These are phyloP conservation scores for Tiliqua scincoides DNA, from an alignment of 2,113 vertebrate species.

Conservation along the genomic window DNA sequence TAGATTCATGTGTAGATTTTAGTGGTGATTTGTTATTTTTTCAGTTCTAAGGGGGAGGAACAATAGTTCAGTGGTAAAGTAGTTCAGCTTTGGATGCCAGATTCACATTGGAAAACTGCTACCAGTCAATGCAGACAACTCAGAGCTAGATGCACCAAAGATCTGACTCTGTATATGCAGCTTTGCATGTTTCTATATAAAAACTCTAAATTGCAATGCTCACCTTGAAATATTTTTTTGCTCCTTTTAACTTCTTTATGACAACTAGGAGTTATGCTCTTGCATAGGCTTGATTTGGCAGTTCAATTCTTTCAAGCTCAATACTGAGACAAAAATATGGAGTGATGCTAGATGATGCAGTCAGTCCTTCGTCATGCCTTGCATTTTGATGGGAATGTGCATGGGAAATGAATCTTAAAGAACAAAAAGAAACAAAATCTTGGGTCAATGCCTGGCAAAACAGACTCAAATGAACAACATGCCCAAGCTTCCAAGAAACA, in stretches of 20 bases:
- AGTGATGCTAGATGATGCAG: not conserved
- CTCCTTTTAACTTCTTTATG: not conserved
- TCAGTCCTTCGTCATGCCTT: not conserved
- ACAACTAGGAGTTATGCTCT: not conserved
- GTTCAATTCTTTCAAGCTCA: not conserved
- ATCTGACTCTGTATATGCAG: too few species aligned
- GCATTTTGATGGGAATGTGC: not conserved
- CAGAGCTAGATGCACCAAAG: too few species aligned
- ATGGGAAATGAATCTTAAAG: too few species aligned
- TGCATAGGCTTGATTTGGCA: not conserved
- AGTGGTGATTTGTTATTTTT: not conserved
- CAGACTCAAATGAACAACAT: too few species aligned
- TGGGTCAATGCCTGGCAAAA: too few species aligned
- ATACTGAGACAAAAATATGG: not conserved
- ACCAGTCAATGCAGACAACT: too few species aligned
- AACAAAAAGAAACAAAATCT: too few species aligned
- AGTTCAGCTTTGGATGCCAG: too few species aligned
- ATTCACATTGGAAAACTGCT: too few species aligned
- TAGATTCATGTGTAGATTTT: not conserved
- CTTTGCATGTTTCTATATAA: not conserved
- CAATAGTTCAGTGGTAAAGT: too few species aligned
- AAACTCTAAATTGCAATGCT: not conserved
- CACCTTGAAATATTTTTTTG: not conserved
- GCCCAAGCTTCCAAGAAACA: too few species aligned
- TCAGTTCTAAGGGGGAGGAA: too few species aligned